Base-by-base conservation (phyloP, 2,113 vertebrate species). In the Peromyscus californicus region DNA sequence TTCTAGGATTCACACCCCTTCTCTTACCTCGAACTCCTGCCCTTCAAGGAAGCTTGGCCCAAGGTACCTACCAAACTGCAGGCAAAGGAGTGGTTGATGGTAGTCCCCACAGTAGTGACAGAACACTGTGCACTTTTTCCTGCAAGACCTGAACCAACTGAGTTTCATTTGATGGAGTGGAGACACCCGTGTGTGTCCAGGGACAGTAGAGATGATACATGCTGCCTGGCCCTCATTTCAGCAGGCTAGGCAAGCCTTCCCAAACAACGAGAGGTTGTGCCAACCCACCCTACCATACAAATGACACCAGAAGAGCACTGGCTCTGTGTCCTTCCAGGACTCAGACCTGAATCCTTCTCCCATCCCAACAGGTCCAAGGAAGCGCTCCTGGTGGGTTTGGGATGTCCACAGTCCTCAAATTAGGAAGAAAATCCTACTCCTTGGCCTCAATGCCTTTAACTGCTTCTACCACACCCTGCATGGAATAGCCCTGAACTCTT, bases 391-490 rank as follows among this genome's bases (percentile, higher is more conserved):
- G 0, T 82, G 45, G 39, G 33, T 33, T 33, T 70, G 54, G 31
- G 29, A 69, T 67, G 19, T 0, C 42, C 42, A 10, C 45, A 75
- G 29, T n/a, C 42, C 61, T 91, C 22, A 3, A 7, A 76, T 61
- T 51, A 21, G 21, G 0, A 0, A 29, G 10, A n/a, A 0, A 1
- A 51, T 42, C 57, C 57, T 59, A 86, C 7, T 5, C 2, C 15
- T 79, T 15, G 2, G 5, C 10, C 59, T 9, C 33, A 31, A 1
- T 39, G 1, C 29, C 19, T 57, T 51, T 80, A 80, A 8, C 48
- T 80, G 51, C 78, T 29, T 22, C 78, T 36, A 9, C 2, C 19
- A 3, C 17, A 80, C 31, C 31, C 33, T 57, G 51, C 19, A 61
- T 36, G 29, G 59, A 3, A 42, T 17, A 57, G 17, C 29, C 39